Base-by-base conservation (phyloP, 2,888 invertebrate genomes). In the Luperina nickerlii region DNA sequence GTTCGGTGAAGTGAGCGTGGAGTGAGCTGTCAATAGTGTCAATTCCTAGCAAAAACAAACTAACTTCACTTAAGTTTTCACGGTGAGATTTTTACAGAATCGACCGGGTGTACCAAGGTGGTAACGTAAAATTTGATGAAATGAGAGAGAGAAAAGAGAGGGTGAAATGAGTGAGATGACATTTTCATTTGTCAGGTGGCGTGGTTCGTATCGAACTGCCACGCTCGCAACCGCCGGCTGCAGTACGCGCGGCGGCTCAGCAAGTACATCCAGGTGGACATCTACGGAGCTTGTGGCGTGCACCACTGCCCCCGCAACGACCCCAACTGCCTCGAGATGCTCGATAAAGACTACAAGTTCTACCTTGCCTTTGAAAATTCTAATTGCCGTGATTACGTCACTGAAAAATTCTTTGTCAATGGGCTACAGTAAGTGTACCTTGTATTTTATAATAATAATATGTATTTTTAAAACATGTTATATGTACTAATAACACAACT, bases 201-300 rank as follows among this genome's bases (percentile, higher is more conserved):
- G 76, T 99, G 99, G 99, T 99, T 99, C 96, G 99, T 99, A 76
- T 99, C 99, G 62, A 99, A 99, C 96, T 99, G 99, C 94, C 99
- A 98, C 85, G 99, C 99, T 7, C 97, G 98, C 76, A 99, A 99
- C 94, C 98, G 98, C 6, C 97, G 99, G 20, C 97, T 99, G 82
- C 98, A 98, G 89, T 99, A 98, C 95, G 99, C 99, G 18, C 97
- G 98, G 88, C 98, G 98, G 93, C 97, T 99, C 77, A 97, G 98
- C 85, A 99, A 99, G 94, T 97, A 98, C 96, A 99, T 99, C 89
- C 97, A 98, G 85, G 98, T 99, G 82, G 99, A 99, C 93, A 99
- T 99, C 89, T 99, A 98, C 95, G 99, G 99, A 24, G 98, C 98
- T 9, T 99, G 99, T 94, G 99, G 99, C 42, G 97, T 98, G 38